These are phyloP conservation scores for Molorchus minor DNA, from an alignment of 2,888 invertebrate species.

Conservation along the genomic window DNA sequence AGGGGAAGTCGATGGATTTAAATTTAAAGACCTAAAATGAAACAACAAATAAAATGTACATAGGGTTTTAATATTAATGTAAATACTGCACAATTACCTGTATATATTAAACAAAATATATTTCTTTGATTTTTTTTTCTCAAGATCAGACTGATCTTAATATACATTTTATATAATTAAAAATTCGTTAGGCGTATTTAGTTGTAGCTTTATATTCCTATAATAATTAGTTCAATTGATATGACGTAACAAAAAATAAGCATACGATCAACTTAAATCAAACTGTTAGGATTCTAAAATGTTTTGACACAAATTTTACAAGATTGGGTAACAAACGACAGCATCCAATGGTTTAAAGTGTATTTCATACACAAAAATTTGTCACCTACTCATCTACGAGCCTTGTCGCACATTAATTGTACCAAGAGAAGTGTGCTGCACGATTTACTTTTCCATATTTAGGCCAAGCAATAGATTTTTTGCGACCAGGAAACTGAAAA, in stretches of 20 bases:
- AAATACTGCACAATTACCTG: conserved; percentile 38
- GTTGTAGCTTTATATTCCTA: conserved; percentile 38
- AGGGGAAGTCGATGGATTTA: conserved; percentile 15
- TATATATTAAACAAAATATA: conserved; percentile 28
- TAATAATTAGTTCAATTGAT: conserved; percentile 23
- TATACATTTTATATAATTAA: conserved; percentile 9
- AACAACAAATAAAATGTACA: conserved; percentile 31
- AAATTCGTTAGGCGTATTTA: conserved; percentile 17
- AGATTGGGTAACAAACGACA: too few relatives aligned
- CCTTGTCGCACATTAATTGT: too few relatives aligned
- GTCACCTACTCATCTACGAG: too few relatives aligned
- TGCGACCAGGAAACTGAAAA: too few relatives aligned
- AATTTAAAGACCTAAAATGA: conserved; percentile 14
- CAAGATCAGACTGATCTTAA: conserved; percentile 14
- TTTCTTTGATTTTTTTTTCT: conserved; percentile 1
- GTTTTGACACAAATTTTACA: too few relatives aligned
- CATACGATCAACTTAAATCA: too few relatives aligned
- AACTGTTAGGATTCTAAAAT: too few relatives aligned
- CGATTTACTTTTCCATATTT: too few relatives aligned
- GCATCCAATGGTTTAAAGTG: too few relatives aligned
- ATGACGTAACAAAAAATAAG: conserved; percentile 4
- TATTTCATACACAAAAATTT: too few relatives aligned
- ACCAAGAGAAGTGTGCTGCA: too few relatives aligned
- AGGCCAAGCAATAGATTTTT: too few relatives aligned
- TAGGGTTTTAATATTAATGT: conserved; percentile 40